Percentiles rank a stretch among this genome's conserved stretches.
These are phyloP conservation scores for Tetranychus truncatus DNA, from an alignment of 2,888 invertebrate species.

Conservation along the genomic window DNA sequence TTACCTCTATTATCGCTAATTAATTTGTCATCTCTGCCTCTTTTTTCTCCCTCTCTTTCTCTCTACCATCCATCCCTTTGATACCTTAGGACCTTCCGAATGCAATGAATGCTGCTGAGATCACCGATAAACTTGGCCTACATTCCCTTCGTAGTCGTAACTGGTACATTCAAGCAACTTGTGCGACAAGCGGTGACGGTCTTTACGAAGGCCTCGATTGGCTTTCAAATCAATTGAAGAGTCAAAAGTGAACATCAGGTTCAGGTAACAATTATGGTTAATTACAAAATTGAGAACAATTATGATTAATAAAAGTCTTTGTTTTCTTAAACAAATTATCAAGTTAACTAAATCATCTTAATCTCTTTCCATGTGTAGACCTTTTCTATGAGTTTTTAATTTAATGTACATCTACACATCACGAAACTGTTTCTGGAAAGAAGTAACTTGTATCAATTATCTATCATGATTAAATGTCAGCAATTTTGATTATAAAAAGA, in stretches of 20 bases:
- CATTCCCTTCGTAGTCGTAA: slow-evolving; percentile 78
- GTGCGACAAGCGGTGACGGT: slow-evolving; percentile 97
- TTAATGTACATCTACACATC: too few species aligned
- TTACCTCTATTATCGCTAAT: not conserved
- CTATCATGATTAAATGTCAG: too few species aligned
- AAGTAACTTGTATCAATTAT: too few species aligned
- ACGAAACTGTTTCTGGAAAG: too few species aligned
- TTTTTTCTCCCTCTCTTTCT: not conserved
- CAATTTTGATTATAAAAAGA: too few species aligned
- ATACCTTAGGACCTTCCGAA: slow-evolving; percentile 60
- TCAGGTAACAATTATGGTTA: too few species aligned
- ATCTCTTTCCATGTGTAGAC: too few species aligned
- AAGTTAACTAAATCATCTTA: too few species aligned
- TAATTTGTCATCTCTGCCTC: not conserved
- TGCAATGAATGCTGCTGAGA: slow-evolving; percentile 99
- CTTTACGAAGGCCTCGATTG: slow-evolving; percentile 98
- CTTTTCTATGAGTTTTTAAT: too few species aligned
- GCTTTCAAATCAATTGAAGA: slow-evolving; percentile 40
- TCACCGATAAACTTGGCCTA: slow-evolving; percentile 95
- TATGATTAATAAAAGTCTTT: too few species aligned
- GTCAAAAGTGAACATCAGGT: not conserved
- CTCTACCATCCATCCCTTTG: not conserved
- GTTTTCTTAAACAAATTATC: too few species aligned
- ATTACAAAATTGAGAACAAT: too few species aligned
- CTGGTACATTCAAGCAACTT: slow-evolving; percentile 89